phyloP scores from a whole-genome alignment of 2,113 vertebrate genomes.

The Chrysemys picta region DNA sequence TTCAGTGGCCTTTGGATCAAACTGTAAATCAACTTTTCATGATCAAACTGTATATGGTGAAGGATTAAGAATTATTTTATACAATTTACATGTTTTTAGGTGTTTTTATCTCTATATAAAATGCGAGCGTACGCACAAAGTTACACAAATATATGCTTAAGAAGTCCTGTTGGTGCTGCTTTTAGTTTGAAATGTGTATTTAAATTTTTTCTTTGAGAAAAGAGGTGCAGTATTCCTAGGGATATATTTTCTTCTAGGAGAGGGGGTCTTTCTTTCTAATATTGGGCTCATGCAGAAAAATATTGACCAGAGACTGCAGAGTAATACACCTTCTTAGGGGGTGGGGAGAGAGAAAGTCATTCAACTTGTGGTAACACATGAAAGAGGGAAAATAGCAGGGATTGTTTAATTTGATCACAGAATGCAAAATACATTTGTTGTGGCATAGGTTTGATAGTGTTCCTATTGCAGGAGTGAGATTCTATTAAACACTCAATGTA shows the following conservation, averaged over 20 bases:
- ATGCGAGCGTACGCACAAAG: too few species aligned
- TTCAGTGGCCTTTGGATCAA: too few species aligned
- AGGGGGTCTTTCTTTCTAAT: not conserved
- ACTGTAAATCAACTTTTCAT: too few species aligned
- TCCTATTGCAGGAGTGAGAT: not conserved
- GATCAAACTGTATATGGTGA: too few species aligned
- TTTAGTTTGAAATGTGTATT: not conserved
- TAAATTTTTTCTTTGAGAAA: not conserved
- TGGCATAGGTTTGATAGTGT: not conserved
- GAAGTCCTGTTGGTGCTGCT: not conserved
- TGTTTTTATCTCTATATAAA: not conserved
- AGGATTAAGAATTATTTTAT: too few species aligned
- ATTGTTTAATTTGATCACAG: not conserved
- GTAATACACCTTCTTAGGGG: not conserved
- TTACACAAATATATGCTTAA: too few species aligned
- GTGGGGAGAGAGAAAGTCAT: too few species aligned
- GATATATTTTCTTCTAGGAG: not conserved
- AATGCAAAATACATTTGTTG: not conserved
- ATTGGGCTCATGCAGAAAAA: not conserved
- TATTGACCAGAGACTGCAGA: not conserved
- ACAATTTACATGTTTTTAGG: not conserved
- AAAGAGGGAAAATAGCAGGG: not conserved
- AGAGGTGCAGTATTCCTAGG: not conserved
- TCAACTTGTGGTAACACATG: not conserved
- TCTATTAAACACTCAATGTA: not conserved